Percentiles rank a stretch among this genome's conserved stretches.
These are phyloP conservation scores for Sinocyclocheilus anophthalmus DNA, from an alignment of 2,113 vertebrate genomes.

Conservation along the genomic window DNA sequence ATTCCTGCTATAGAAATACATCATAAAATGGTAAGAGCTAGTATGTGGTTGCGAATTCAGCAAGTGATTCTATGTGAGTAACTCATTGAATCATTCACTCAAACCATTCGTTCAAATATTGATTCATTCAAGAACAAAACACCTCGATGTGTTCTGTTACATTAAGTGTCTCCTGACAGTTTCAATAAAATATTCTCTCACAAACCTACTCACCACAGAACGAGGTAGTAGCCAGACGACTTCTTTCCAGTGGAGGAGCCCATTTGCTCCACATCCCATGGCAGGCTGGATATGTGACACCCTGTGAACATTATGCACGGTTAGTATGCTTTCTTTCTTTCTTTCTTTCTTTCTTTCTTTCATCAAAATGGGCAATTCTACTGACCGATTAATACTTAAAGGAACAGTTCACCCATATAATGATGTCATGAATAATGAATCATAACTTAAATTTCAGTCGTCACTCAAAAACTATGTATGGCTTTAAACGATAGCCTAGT, in stretches of 20 bases:
- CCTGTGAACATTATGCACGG: constrained; percentile 75
- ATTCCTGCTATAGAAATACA: not conserved
- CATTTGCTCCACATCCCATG: constrained; percentile 98
- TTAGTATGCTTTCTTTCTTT: constrained; percentile 18
- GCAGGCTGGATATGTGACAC: constrained; percentile 96
- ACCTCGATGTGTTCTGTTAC: not conserved
- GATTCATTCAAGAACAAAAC: not conserved
- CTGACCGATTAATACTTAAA: not conserved
- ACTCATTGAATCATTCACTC: not conserved
- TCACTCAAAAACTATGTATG: not conserved
- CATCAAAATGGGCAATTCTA: not conserved
- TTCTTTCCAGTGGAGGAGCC: constrained; percentile 95
- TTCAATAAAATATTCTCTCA: not conserved
- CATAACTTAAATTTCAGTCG: not conserved
- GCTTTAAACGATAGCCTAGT: not conserved
- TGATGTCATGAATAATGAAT: not conserved
- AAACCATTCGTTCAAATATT: not conserved
- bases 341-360: not conserved
- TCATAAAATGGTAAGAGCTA: not conserved
- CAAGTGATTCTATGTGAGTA: not conserved
- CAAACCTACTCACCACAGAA: constrained; percentile 87
- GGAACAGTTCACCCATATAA: not conserved
- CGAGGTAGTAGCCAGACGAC: constrained; percentile 91
- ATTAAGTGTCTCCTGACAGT: not conserved
- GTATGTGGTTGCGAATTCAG: no score